Conservation (phyloP, 1,140 invertebrate genomes). For the Ptiloglossa arizonensis region DNA sequence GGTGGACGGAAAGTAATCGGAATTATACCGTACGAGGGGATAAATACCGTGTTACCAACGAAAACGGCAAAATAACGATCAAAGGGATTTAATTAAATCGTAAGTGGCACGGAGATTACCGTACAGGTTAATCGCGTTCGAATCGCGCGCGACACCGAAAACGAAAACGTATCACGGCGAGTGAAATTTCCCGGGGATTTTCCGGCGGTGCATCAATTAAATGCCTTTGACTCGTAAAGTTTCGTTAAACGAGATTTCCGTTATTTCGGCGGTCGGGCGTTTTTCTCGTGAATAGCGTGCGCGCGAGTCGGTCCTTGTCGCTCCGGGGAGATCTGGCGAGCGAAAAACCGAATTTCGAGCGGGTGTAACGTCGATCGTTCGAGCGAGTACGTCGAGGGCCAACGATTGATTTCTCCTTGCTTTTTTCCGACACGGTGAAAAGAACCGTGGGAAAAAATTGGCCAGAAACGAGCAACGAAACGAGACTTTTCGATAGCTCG, state of each 20-base stretch:
- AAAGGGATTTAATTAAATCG: constrained; percentile 2
- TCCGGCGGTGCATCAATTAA: background rate
- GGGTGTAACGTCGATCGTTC: too few relatives aligned
- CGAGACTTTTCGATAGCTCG: background rate
- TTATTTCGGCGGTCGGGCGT: background rate
- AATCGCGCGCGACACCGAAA: background rate
- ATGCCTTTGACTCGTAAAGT: background rate
- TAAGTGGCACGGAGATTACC: too few relatives aligned
- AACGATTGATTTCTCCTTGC: background rate
- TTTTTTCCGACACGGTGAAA: background rate
- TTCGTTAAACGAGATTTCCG: background rate
- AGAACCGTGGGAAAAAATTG: background rate
- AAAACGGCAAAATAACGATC: too few relatives aligned
- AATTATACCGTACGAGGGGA: too few relatives aligned
- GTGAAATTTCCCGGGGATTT: background rate
- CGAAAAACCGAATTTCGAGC: background rate
- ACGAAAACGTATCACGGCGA: too few relatives aligned
- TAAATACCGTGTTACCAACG: background rate
- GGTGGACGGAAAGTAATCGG: too few relatives aligned
- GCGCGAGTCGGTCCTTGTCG: background rate
- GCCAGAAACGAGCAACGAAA: too few relatives aligned
- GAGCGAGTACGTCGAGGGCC: background rate
- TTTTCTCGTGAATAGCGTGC: background rate
- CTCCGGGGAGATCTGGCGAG: too few relatives aligned
- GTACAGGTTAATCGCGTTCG: background rate